Conservation (phyloP, 1,140 invertebrate genomes). For the Drosophila biarmipes region DNA sequence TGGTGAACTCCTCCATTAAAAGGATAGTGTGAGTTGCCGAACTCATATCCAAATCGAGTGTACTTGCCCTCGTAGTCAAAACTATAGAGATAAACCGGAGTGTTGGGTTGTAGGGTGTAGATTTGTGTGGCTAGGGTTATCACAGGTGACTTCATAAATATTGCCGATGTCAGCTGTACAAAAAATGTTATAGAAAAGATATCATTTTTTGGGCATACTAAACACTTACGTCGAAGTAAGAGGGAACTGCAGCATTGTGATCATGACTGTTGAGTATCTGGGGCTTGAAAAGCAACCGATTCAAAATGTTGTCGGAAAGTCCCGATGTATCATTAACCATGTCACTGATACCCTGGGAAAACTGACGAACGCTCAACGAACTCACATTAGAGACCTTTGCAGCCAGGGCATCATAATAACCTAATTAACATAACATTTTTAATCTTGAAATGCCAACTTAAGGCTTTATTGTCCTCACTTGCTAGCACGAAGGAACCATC, state of each 20-base stretch:
- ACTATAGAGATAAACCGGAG: constrained; percentile 71
- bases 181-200: background rate
- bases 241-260: constrained; percentile 64
- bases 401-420: constrained; percentile 57
- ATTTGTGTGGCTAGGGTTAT: constrained; percentile 61
- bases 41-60: constrained; percentile 83
- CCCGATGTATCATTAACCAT: constrained; percentile 49
- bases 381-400: constrained; percentile 44
- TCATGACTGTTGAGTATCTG: constrained; percentile 48
- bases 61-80: constrained; percentile 77
- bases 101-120: constrained; percentile 13
- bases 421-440: constrained; percentile 25
- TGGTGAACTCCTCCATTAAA: constrained; percentile 84
- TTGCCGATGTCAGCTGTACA: constrained; percentile 50
- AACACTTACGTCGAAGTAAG: constrained; percentile 74
- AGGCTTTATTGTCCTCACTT: constrained; percentile 33
- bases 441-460: background rate
- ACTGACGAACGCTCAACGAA: constrained; percentile 57
- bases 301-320: constrained; percentile 57
- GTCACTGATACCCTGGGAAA: constrained; percentile 50
- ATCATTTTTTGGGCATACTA: no score
- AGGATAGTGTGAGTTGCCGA: constrained; percentile 78
- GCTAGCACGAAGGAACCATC: constrained; percentile 78
- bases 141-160: constrained; percentile 75
- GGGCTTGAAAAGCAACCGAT: constrained; percentile 55